Percentiles rank a stretch among this genome's conserved stretches.
phyloP scores from a whole-genome alignment of 2,113 vertebrate species.

The Marmota flaviventris region DNA sequence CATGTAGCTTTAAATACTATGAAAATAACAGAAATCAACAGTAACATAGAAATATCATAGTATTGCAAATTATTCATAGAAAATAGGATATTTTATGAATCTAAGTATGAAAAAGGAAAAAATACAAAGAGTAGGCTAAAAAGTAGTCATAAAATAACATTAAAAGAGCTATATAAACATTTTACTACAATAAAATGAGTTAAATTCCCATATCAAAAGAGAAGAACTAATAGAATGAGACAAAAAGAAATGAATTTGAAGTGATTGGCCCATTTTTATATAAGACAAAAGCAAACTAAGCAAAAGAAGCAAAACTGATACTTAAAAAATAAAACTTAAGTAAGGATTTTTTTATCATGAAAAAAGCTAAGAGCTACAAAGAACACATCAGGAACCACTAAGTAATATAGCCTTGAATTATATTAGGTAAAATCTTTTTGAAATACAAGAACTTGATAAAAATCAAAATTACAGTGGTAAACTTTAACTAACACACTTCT shows the following conservation, averaged over 20 bases:
- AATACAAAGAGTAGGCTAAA: background rate
- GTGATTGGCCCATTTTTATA: background rate
- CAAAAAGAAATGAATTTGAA: constrained; percentile 9
- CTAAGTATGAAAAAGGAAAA: background rate
- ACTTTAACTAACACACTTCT: background rate
- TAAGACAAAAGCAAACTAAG: background rate
- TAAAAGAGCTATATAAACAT: background rate
- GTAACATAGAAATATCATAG: background rate
- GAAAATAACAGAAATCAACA: constrained; percentile 30
- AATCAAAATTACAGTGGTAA: background rate
- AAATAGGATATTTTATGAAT: background rate
- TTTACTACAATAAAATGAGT: background rate
- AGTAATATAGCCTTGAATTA: background rate
- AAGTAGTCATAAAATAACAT: background rate
- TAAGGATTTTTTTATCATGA: background rate
- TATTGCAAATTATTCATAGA: background rate
- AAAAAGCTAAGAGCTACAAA: background rate
- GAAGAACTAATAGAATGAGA: constrained; percentile 42
- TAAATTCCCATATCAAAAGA: constrained; percentile 6
- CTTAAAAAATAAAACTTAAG: background rate
- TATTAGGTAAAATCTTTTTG: background rate
- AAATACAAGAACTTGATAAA: background rate
- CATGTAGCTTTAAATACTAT: constrained; percentile 6
- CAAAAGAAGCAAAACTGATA: constrained; percentile 18
- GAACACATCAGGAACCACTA: background rate